These are phyloP conservation scores for Imbricaverruca yamaguchii DNA, from an alignment of 2,888 invertebrate species.

Conservation along the genomic window DNA sequence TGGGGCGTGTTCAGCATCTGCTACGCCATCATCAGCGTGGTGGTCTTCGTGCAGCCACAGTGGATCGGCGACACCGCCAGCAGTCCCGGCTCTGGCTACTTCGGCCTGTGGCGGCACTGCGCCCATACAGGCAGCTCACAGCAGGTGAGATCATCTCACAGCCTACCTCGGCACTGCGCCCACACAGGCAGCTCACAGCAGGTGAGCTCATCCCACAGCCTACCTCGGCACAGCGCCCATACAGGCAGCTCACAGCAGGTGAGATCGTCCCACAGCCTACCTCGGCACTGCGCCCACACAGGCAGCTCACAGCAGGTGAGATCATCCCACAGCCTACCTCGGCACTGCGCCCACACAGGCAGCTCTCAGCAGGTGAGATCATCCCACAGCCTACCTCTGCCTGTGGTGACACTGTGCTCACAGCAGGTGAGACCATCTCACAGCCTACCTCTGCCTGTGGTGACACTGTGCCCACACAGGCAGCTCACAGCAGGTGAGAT, in stretches of 20 bases:
- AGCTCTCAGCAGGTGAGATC: too few species aligned
- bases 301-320: too few species aligned
- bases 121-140: not conserved
- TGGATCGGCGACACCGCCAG: conserved; percentile 73
- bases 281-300: too few species aligned
- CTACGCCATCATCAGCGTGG: conserved; percentile 89
- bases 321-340: too few species aligned
- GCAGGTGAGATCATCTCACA: not conserved
- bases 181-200: too few species aligned
- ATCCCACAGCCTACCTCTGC: too few species aligned
- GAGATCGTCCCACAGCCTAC: not conserved
- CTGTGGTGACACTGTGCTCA: conserved; percentile 39
- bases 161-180: too few species aligned
- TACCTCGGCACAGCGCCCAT: not conserved
- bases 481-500: too few species aligned
- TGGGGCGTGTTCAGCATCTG: conserved; percentile 98
- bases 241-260: not conserved
- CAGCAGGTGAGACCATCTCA: too few species aligned
- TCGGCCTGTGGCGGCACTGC: conserved; percentile 39
- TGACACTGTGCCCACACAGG: not conserved
- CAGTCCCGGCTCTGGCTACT: conserved; percentile 63
- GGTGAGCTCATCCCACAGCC: too few species aligned
- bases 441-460: conserved; percentile 39
- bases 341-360: too few species aligned
- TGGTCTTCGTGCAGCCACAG: conserved; percentile 77